phyloP scores from a whole-genome alignment of 92 coral and sea anemone genomes.

The Siderastrea radians region DNA sequence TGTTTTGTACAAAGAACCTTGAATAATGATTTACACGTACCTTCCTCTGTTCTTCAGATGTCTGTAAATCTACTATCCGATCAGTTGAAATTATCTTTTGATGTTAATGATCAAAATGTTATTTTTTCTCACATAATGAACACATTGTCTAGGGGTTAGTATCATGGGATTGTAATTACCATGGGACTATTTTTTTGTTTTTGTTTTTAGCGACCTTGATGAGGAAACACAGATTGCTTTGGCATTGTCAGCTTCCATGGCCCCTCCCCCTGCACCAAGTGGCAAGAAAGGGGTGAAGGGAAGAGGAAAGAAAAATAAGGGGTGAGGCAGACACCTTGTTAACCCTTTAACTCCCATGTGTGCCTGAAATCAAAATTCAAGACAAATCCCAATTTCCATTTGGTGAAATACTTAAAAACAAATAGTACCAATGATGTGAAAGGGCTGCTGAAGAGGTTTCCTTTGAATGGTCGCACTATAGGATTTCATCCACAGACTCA shows the following conservation, averaged over 20 bases:
- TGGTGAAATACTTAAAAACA: neutral
- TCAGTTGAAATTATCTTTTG: no score
- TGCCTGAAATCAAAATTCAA: neutral
- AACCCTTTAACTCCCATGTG: neutral
- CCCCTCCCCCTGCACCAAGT: constrained; percentile 54
- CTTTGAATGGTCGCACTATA: no score
- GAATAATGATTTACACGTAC: no score
- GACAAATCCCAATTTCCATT: neutral
- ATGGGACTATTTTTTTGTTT: neutral
- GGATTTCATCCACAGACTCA: no score
- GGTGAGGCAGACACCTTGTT: constrained; percentile 39
- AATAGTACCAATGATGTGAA: neutral
- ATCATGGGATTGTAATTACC: no score
- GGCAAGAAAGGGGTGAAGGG: constrained; percentile 38
- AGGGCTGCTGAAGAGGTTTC: no score
- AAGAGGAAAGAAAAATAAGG: constrained; percentile 67
- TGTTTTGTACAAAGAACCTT: no score
- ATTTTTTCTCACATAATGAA: no score
- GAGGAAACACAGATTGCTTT: constrained; percentile 96
- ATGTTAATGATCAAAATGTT: no score
- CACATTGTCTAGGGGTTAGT: no score
- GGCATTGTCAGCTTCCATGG: constrained; percentile 97
- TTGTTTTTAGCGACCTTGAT: constrained; percentile 74
- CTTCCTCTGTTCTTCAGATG: no score
- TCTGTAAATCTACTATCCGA: no score